Evolutionary conservation across 2,797 vertebrate genomes (phyloP), one percentile per base, ranked within the genome.

Genomic region (Poeciliopsis turneri): DNA sequence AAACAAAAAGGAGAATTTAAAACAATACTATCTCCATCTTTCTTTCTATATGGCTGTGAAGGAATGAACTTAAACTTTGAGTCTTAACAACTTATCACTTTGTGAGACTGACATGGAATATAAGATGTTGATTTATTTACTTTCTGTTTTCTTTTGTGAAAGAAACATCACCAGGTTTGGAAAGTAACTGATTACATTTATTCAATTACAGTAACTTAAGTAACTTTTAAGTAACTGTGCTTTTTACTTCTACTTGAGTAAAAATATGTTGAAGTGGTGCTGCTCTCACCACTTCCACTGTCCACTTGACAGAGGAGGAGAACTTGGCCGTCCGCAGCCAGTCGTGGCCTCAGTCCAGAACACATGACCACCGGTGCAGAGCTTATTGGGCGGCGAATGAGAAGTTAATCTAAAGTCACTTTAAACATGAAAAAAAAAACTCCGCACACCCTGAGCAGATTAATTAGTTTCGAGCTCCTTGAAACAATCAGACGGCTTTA

Each of bases 401-500:
- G 23, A 41, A 70, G 47, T 76, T 76, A 76, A 68, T 51, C 36
- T 39, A 49, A 76, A 69, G 16, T 15, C 59, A 55, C n/a, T 57
- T 71, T 28, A 33, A 74, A 55, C 33, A 46, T 43, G 36, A 69
- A 43, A 30, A 39, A 78, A 68, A 78, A 68, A 66, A 64, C 12
- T 51, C 39, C 3, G 66, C 39, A 69, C 20, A 25, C 61, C 49
- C n/a, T 47, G 61, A 36, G 5, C 30, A 64, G 77, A 43, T 46
- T 75, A 45, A 57, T 85, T 66, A 77, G 72, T 74, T 51, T 30
- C 59, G 66, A 78, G 57, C 23, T 1, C 39, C 71, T 55, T 51
- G n/a, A 51, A 43, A 77, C 61, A 71, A 30, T 41, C 33, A 4
- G 13, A 55, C 43, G 36, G 46, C 72, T 83, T 83, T 78, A 78